These are phyloP conservation scores for Zygaena filipendulae DNA, from an alignment of 2,888 invertebrate genomes.

Conservation along the genomic window DNA sequence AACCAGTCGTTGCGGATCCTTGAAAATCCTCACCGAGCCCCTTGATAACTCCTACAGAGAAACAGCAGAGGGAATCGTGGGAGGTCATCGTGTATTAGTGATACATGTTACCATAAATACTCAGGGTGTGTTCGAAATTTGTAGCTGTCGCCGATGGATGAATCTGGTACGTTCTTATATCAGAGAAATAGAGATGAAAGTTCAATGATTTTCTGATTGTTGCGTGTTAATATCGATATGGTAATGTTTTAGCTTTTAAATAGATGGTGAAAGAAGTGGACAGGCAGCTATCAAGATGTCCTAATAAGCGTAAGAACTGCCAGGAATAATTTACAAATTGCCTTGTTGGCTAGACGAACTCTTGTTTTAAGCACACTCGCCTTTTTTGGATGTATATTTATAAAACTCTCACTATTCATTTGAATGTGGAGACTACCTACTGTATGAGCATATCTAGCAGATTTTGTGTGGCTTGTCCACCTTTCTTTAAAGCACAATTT, in stretches of 20 bases:
- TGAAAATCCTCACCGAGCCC: too few relatives aligned
- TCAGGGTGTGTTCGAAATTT: constrained; percentile 27
- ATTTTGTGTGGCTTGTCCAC: too few relatives aligned
- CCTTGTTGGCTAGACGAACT: too few relatives aligned
- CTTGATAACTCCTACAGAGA: too few relatives aligned
- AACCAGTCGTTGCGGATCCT: constrained; percentile 20
- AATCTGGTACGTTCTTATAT: too few relatives aligned
- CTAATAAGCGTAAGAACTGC: constrained; percentile 61
- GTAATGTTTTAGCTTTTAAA: constrained; percentile 52
- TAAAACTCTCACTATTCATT: too few relatives aligned
- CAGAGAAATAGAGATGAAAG: constrained; percentile 25
- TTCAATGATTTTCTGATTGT: constrained; percentile 15
- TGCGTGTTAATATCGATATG: constrained; percentile 7
- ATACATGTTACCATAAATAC: constrained; percentile 44
- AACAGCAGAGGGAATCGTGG: constrained; percentile 16
- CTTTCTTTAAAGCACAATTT: too few relatives aligned
- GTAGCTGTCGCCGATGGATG: too few relatives aligned
- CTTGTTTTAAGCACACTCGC: too few relatives aligned
- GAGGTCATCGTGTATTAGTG: constrained; percentile 28
- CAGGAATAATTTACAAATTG: constrained; percentile 64
- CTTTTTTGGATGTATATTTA: too few relatives aligned
- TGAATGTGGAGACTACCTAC: too few relatives aligned
- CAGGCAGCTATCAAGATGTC: constrained; percentile 61
- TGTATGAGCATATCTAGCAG: too few relatives aligned
- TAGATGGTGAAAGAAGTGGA: constrained; percentile 64